Percentiles rank a stretch among this genome's conserved stretches.
These are phyloP conservation scores for Spodoptera frugiperda DNA, from an alignment of 1,140 invertebrate genomes.

Conservation along the genomic window DNA sequence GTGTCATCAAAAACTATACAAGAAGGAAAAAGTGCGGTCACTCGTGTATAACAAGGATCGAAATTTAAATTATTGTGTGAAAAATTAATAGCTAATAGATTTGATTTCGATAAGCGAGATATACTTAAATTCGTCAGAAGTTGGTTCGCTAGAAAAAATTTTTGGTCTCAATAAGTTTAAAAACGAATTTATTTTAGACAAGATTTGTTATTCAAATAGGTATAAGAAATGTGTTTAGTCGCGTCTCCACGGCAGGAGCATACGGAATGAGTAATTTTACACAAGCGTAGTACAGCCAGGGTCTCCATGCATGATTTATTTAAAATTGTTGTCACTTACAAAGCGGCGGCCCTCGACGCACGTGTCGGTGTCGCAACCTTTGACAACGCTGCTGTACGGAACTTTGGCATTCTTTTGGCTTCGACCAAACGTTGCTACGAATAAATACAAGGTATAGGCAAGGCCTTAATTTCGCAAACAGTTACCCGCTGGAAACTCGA, in stretches of 20 bases:
- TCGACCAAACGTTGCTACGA: neutral
- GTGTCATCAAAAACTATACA: neutral
- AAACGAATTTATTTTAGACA: too few relatives aligned
- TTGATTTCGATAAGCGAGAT: slow-evolving; percentile 7
- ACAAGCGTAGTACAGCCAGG: slow-evolving; percentile 16
- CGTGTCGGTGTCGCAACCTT: slow-evolving; percentile 14
- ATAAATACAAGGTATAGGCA: neutral
- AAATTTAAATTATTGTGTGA: slow-evolving; percentile 7
- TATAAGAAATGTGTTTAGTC: slow-evolving; percentile 22
- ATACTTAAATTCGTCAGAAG: neutral
- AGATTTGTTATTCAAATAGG: slow-evolving; percentile 24
- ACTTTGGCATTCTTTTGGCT: slow-evolving; percentile 16
- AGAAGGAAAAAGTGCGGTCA: slow-evolving; percentile 2
- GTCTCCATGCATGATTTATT: slow-evolving; percentile 49
- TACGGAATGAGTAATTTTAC: slow-evolving; percentile 40
- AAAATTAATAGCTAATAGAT: slow-evolving; percentile 5
- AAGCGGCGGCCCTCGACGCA: neutral
- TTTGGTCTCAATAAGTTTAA: neutral
- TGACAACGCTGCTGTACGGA: slow-evolving; percentile 2
- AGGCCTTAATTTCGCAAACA: too few relatives aligned
- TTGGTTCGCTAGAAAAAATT: neutral
- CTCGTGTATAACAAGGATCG: slow-evolving; percentile 1
- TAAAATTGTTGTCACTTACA: slow-evolving; percentile 40
- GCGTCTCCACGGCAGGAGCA: neutral
- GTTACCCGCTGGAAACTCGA: too few relatives aligned